Conservation (phyloP, 35 echinoderm and acorn worm genomes). For the Strongylocentrotus purpuratus region DNA sequence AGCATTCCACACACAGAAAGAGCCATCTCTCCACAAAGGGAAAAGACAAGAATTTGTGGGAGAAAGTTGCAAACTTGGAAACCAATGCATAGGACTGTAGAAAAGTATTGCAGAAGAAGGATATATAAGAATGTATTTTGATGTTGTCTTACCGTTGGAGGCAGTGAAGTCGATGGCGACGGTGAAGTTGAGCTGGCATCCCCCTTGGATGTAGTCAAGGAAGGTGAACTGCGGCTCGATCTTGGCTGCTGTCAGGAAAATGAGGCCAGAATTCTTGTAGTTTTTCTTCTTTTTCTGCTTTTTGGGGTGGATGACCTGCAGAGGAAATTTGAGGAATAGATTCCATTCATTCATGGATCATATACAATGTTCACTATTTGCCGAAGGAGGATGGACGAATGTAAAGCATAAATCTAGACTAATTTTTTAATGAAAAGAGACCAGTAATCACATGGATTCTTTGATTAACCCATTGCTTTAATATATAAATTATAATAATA, state of each 20-base stretch:
- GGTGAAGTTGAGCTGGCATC: constrained; percentile 78
- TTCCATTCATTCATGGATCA: background rate
- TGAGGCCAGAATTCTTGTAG: constrained; percentile 79
- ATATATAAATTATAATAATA: too few relatives aligned
- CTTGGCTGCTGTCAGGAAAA: constrained; percentile 61
- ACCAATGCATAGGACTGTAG: background rate
- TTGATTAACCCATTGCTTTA: too few relatives aligned
- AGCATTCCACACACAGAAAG: background rate
- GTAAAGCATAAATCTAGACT: too few relatives aligned
- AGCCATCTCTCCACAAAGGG: too few relatives aligned
- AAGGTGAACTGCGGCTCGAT: constrained; percentile 71
- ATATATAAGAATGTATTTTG: background rate
- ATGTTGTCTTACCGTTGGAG: constrained; percentile 82
- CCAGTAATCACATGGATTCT: too few relatives aligned
- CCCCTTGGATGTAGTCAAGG: constrained; percentile 88
- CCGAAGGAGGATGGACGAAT: too few relatives aligned
- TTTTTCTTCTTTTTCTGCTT: constrained; percentile 77
- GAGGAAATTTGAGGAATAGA: background rate
- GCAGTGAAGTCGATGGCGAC: constrained; percentile 94
- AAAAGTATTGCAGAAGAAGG: background rate
- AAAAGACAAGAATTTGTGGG: background rate
- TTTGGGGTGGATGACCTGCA: constrained; percentile 81
- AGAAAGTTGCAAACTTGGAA: background rate
- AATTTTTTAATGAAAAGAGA: too few relatives aligned
- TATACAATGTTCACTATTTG: too few relatives aligned